Base-by-base conservation (phyloP, 2,797 vertebrate genomes). In the Acanthurus lineatus region DNA sequence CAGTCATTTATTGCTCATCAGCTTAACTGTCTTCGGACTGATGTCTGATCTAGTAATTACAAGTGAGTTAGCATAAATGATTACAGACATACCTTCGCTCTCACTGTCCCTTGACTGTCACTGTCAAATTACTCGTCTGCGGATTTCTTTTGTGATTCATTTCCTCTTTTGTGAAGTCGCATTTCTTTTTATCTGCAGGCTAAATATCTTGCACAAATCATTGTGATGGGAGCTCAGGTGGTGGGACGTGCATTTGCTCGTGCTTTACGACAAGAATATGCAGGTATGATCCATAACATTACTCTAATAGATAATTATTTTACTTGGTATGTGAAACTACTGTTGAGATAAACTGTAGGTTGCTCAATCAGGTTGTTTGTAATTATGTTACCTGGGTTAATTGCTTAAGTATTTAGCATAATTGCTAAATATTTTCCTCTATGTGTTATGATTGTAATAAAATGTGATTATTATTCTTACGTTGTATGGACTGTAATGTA, bases 151-250 rank as follows among this genome's bases (percentile, higher is more conserved):
- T 2, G 2, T 16, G 9, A 6, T 64, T 22, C 6, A 47, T 8
- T 4, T 32, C 17, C 42, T 22, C 19, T 3, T 25, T 7, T 4
- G 4, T 38, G 4, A 57, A 25, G 51, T n/a, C 42, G 4, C 3
- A 1, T 44, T 25, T 61, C 10, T 3, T 67, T 65, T 77, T 56
- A 16, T 60, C 35, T 79, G 3, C 91, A 99, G 98, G 98, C 98
- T 53, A 97, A 93, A 87, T 99, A 98, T 92, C 95, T 99, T 42
- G 98, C 96, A 2, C 98, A 99, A 95, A 98, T 99, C 86, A 88
- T 99, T 2, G 95, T 99, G 80, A 97, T 99, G 96, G 98, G 98
- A 2, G 96, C 85, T 0, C 98, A 99, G 94, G 98, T 99, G 91
- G 96, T 99, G 63, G 98, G 97, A 62, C 93, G 97, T 71, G 98